Conservation (phyloP, 2,113 vertebrate genomes). For the Microtus pennsylvanicus region DNA sequence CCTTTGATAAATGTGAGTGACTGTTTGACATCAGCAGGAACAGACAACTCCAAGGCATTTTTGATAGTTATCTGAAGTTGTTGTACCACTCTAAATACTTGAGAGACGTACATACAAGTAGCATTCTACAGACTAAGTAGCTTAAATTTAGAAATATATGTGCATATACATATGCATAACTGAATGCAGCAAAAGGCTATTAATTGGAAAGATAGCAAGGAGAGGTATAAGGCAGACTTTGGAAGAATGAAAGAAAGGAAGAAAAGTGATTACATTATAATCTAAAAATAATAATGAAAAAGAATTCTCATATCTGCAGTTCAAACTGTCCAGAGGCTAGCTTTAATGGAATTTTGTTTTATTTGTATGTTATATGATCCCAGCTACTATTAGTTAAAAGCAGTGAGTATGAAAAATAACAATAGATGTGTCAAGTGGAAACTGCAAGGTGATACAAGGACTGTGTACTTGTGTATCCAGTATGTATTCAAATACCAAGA, state of each 20-base stretch:
- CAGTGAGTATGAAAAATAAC: constrained; percentile 25
- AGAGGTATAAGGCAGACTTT: background rate
- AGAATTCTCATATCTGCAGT: background rate
- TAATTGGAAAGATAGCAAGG: background rate
- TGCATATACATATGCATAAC: background rate
- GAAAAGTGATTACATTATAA: background rate
- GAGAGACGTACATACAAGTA: background rate
- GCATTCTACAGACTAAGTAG: too few relatives aligned
- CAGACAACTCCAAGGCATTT: background rate
- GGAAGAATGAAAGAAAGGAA: background rate
- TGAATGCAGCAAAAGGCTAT: background rate
- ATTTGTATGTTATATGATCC: background rate
- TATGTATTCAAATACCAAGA: constrained; percentile 57
- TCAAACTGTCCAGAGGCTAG: background rate
- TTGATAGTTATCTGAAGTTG: background rate
- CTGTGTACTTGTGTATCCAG: background rate
- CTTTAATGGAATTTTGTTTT: background rate
- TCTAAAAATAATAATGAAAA: background rate
- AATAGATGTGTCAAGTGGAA: constrained; percentile 48
- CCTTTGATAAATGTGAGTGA: background rate
- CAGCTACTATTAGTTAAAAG: constrained; percentile 15
- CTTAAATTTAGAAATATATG: background rate
- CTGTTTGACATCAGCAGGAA: background rate
- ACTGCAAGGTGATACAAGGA: background rate
- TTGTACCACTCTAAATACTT: background rate